Conservation (phyloP, 2,888 invertebrate genomes). For the Hyalella azteca region DNA sequence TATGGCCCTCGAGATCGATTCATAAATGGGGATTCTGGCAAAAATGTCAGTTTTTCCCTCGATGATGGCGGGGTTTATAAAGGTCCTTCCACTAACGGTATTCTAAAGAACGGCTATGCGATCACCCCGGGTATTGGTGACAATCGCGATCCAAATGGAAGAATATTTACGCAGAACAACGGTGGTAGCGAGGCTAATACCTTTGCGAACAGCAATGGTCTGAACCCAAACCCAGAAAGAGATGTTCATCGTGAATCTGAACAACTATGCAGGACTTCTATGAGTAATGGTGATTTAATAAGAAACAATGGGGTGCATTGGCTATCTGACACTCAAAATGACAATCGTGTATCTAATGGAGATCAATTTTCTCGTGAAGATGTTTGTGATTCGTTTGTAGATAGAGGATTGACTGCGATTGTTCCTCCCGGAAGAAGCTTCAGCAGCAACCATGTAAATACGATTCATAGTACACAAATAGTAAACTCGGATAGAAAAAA, state of each 20-base stretch:
- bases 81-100: background rate
- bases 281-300: background rate
- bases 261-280: background rate
- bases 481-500: background rate
- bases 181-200: background rate
- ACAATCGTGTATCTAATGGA: too few species aligned
- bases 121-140: background rate
- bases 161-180: background rate
- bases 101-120: background rate
- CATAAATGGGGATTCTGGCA: background rate
- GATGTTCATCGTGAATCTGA: background rate
- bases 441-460: background rate
- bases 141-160: background rate
- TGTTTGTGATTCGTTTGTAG: too few species aligned
- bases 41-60: conserved; percentile 1
- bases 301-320: background rate
- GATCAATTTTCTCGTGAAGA: too few species aligned
- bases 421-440: background rate
- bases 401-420: background rate
- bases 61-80: conserved; percentile 13
- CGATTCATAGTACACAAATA: background rate
- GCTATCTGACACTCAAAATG: too few species aligned
- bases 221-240: too few species aligned
- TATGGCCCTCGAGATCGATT: background rate
- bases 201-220: background rate